Percentiles rank a stretch among this genome's conserved stretches.
phyloP scores from a whole-genome alignment of 2,797 vertebrate genomes.

The Catostomus latipinnis region DNA sequence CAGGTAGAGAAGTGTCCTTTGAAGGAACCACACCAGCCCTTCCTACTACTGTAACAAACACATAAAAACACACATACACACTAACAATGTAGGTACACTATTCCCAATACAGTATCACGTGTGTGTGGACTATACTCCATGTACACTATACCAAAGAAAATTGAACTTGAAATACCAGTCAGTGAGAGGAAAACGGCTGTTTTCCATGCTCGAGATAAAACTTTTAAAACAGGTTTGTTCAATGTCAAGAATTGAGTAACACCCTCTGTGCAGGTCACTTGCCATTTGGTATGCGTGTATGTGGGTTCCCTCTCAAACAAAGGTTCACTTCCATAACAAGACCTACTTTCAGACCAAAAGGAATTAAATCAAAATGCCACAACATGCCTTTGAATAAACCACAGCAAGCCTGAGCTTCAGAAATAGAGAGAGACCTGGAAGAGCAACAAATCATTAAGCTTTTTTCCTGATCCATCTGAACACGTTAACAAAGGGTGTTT shows the following conservation, averaged over 20 bases:
- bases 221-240: slow-evolving; percentile 13
- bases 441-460: slow-evolving; percentile 10
- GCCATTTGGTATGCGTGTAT: not conserved
- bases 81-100: not conserved
- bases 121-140: not conserved
- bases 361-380: slow-evolving; percentile 23
- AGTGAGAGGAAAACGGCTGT: not conserved
- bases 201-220: not conserved
- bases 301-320: not conserved
- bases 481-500: not conserved
- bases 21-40: slow-evolving; percentile 20
- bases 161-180: slow-evolving; percentile 26
- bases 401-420: slow-evolving; percentile 4
- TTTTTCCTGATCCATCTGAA: not conserved
- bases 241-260: not conserved
- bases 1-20: slow-evolving; percentile 27
- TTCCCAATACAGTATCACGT: not conserved
- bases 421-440: not conserved
- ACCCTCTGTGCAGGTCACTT: not conserved
- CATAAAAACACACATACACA: not conserved
- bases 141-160: not conserved
- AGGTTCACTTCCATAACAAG: slow-evolving; percentile 36
- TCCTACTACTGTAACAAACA: slow-evolving; percentile 5
- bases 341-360: slow-evolving; percentile 11
- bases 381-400: slow-evolving; percentile 13